phyloP scores from a whole-genome alignment of 2,797 vertebrate species.

The Caiman crocodilus region DNA sequence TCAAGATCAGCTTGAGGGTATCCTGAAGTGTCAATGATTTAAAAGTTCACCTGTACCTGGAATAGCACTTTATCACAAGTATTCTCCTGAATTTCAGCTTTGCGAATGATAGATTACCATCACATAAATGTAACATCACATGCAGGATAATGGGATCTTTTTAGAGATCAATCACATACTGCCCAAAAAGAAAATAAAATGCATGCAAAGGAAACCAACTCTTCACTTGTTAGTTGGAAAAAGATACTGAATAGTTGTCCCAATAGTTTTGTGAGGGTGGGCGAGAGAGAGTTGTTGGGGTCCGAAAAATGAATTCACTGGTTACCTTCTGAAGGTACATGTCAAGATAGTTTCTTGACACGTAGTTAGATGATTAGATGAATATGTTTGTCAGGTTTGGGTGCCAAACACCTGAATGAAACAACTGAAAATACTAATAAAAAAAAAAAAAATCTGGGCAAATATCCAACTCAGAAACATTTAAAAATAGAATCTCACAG shows the following conservation, averaged over 20 bases:
- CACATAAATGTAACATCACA: not conserved
- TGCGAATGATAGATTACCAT: not conserved
- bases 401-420: not conserved
- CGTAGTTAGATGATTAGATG: too few relatives aligned
- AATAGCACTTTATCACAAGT: not conserved
- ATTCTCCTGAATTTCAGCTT: not conserved
- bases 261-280: not conserved
- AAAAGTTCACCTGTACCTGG: not conserved
- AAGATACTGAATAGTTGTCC: not conserved
- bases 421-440: rapidly evolving
- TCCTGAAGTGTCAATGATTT: not conserved
- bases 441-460: rapidly evolving
- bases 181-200: not conserved
- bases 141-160: not conserved
- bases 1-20: not conserved
- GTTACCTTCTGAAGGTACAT: rapidly evolving
- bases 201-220: not conserved
- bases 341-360: not conserved
- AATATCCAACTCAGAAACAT: not conserved
- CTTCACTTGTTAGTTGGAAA: not conserved
- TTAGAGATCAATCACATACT: not conserved
- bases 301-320: not conserved
- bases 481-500: not conserved
- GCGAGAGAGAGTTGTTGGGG: not conserved
- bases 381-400: not conserved